Conservation (phyloP, 2,113 vertebrate species). For the Donacobius atricapilla region DNA sequence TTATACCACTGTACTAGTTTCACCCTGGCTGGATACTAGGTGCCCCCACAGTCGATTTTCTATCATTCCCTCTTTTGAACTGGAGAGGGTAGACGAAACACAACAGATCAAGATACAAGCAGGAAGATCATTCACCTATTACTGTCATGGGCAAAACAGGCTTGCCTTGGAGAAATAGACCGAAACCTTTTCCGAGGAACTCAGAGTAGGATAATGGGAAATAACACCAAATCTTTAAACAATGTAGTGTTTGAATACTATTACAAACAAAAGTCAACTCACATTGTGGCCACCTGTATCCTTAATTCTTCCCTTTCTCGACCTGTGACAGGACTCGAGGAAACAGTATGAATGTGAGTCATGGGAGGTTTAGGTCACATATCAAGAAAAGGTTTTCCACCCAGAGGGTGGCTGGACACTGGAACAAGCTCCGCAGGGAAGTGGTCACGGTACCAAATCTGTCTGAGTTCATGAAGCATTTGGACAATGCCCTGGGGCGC, state of each 20-base stretch:
- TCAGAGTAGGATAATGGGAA: not conserved
- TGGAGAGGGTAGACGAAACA: not conserved
- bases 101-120: not conserved
- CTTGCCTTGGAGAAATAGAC: not conserved
- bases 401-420: rapidly evolving
- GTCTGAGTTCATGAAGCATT: not conserved
- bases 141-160: not conserved
- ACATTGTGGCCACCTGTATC: not conserved
- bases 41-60: not conserved
- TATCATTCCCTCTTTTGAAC: not conserved
- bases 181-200: not conserved
- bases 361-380: not conserved
- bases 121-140: not conserved
- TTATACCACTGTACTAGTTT: not conserved
- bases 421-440: not conserved
- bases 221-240: not conserved
- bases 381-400: not conserved
- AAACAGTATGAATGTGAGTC: not conserved
- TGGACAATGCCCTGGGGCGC: not conserved
- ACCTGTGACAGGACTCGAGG: not conserved
- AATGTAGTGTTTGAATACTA: not conserved
- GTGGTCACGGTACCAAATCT: not conserved
- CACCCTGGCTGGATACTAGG: not conserved
- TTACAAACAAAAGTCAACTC: not conserved
- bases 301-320: not conserved